A percentile compares a stretch with the other conserved stretches of the same genome.
Evolutionary conservation across 2,888 invertebrate genomes (phyloP).

Genomic region (Epistrophella euchroma): DNA sequence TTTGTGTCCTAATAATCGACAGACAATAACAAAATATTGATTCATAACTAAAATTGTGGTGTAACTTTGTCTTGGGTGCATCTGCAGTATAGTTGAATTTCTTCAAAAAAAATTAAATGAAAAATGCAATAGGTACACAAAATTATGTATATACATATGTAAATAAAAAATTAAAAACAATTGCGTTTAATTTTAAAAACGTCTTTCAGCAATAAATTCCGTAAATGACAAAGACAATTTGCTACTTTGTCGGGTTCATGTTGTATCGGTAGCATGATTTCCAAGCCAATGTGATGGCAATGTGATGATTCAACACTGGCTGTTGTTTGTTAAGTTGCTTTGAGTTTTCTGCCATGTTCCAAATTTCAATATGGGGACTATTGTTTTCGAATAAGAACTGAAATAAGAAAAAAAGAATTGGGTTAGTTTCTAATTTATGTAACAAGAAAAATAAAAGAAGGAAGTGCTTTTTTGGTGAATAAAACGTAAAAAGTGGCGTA

Average conservation of each 20-base stretch:
- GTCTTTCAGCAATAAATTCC: slow-evolving; percentile 97
- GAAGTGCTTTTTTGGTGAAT: no score
- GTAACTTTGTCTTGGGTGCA: slow-evolving; percentile 91
- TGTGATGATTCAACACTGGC: slow-evolving; percentile 88
- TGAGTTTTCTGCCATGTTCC: slow-evolving; percentile 95
- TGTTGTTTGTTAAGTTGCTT: slow-evolving; percentile 88
- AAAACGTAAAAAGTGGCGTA: no score
- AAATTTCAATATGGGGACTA: slow-evolving; percentile 91
- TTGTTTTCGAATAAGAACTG: slow-evolving; percentile 96
- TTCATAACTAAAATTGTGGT: slow-evolving; percentile 94
- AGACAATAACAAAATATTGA: slow-evolving; percentile 84
- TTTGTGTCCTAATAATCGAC: slow-evolving; percentile 10
- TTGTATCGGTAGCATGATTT: slow-evolving; percentile 80
- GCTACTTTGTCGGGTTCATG: slow-evolving; percentile 86
- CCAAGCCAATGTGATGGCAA: slow-evolving; percentile 94
- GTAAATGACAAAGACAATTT: slow-evolving; percentile 95
- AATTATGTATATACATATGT: slow-evolving; percentile 73
- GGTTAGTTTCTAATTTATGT: not conserved
- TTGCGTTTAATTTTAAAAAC: slow-evolving; percentile 88
- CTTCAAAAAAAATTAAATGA: slow-evolving; percentile 80
- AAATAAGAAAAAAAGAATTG: slow-evolving; percentile 69
- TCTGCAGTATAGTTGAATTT: slow-evolving; percentile 86
- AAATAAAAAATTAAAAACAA: slow-evolving; percentile 77
- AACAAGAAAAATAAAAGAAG: no score
- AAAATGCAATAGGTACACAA: slow-evolving; percentile 77